These are phyloP conservation scores for Tuta absoluta DNA, from an alignment of 2,888 invertebrate species.

Conservation along the genomic window DNA sequence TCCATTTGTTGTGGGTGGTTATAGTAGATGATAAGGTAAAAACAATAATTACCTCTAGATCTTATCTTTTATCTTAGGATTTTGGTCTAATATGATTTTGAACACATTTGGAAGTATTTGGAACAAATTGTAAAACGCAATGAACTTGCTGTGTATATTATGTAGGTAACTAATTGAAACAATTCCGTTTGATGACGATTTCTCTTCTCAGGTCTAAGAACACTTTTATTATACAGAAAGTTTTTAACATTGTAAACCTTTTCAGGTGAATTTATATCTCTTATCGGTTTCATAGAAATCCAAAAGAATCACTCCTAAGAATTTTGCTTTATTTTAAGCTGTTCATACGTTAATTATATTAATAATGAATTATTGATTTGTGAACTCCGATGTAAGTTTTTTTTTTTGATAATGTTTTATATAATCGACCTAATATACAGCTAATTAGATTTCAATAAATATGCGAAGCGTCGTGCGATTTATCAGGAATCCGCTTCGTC, in stretches of 20 bases:
- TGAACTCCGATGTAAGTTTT: not conserved
- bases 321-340: not conserved
- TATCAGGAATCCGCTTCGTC: too few relatives aligned
- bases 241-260: not conserved
- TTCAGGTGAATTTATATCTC: not conserved
- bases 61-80: not conserved
- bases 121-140: not conserved
- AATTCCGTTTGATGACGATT: too few relatives aligned
- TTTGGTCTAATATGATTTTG: not conserved
- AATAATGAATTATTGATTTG: not conserved
- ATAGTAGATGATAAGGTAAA: conserved; percentile 42
- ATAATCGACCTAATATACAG: too few relatives aligned
- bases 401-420: not conserved
- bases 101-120: not conserved
- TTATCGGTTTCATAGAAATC: too few relatives aligned
- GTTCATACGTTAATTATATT: not conserved
- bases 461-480: too few relatives aligned
- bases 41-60: conserved; percentile 27
- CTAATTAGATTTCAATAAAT: too few relatives aligned
- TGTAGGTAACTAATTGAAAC: not conserved
- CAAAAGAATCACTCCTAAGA: not conserved
- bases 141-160: not conserved
- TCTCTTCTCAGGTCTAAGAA: not conserved
- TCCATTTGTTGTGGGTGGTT: conserved; percentile 66
- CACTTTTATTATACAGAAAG: not conserved